Evolutionary conservation across 2,113 vertebrate species (phyloP), one percentile per base, ranked within the genome.

Genomic region (Anoplopoma fimbria): DNA sequence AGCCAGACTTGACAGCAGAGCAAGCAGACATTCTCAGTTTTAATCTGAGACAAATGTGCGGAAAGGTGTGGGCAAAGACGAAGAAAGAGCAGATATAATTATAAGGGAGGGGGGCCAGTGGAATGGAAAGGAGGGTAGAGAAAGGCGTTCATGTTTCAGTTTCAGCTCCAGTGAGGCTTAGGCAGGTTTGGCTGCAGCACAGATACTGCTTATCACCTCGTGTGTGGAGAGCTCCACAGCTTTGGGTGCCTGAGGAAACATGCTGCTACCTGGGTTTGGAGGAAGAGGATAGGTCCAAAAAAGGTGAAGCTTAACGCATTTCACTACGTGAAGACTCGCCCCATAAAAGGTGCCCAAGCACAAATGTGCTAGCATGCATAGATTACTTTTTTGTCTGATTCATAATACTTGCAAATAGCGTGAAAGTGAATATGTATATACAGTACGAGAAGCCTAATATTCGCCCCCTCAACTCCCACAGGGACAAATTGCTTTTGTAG

Each of bases 1-100:
- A 88, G 85, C 87, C 85, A 89, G 70, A 82, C 70, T 60, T 31
- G 21, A 82, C 14, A 13, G 51, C 69, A 83, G 79, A 51, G 31
- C 67, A 23, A n/a, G 15, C 55, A 69, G 60, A 77, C 53, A 82
- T 79, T 79, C 64, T 64, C 51, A 38, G 73, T 88, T 79, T 88
- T 89, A 84, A 82, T 85, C 82, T 82, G 71, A 77, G 75, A 79
- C 88, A 88, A 89, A 89, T 92, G 79, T 89, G 82, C 19, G 34
- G 67, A 85, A 83, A 87, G 62, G 75, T 92, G 75, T 80, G 61
- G 67, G 81, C 78, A 81, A 77, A 86, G 75, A 73, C 55, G 84
- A 85, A 85, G 75, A 83, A 85, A 88, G 70, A 63, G 69, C 88
- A 88, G 67, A 86, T 81, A 75, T 84, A 87, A 92, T 90, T 89